Percentiles rank a stretch among this genome's conserved stretches.
Conservation (phyloP, 2,113 vertebrate species). For the Origma solitaria region DNA sequence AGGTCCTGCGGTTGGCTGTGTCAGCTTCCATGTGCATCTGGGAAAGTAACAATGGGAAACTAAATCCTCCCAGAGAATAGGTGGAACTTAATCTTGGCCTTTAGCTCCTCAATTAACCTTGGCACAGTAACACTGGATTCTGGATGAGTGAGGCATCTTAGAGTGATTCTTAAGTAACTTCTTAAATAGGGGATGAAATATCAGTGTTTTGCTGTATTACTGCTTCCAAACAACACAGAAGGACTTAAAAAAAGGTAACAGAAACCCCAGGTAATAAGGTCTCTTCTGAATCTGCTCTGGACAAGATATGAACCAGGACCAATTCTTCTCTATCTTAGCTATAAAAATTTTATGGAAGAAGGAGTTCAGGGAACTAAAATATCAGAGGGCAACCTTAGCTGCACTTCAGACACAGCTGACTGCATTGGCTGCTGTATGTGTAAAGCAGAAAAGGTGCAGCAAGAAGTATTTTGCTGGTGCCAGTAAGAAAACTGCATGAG, state of each 20-base stretch:
- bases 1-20: not conserved
- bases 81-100: conserved; percentile 24
- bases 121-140: not conserved
- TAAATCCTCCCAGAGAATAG: conserved; percentile 23
- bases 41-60: conserved; percentile 4
- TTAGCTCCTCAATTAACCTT: conserved; percentile 6
- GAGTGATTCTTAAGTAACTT: not conserved
- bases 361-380: not conserved
- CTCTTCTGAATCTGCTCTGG: not conserved
- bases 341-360: not conserved
- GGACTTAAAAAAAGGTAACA: not conserved
- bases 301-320: not conserved
- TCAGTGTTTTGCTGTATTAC: not conserved
- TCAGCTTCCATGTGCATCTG: not conserved
- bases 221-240: not conserved
- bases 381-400: not conserved
- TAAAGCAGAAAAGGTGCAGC: not conserved
- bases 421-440: not conserved
- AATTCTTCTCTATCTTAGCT: not conserved
- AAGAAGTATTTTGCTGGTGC: not conserved
- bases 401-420: not conserved
- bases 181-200: not conserved
- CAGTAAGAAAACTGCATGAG: not conserved
- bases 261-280: not conserved
- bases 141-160: not conserved